Evolutionary conservation across 1,140 invertebrate genomes (phyloP).

Genomic region (Limonius californicus): DNA sequence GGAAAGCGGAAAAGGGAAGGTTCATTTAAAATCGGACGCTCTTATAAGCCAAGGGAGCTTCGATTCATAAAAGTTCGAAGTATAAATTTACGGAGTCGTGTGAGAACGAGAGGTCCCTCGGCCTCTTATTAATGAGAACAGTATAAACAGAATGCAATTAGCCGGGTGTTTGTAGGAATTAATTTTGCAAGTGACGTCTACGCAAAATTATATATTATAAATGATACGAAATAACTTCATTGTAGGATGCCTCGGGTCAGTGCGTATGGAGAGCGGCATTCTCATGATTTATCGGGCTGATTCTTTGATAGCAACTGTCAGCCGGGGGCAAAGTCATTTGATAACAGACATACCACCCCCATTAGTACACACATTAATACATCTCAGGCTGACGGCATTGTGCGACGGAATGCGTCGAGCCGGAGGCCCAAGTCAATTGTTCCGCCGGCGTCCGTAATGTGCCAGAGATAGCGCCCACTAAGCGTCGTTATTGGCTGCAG

Average conservation of each 20-base stretch:
- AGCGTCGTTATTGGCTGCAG: slow-evolving; percentile 32
- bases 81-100: not conserved
- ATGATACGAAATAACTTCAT: not conserved
- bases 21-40: too few species aligned
- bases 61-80: too few species aligned
- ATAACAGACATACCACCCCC: slow-evolving; percentile 3
- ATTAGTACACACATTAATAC: slow-evolving; percentile 11
- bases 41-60: too few species aligned
- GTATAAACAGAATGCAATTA: not conserved
- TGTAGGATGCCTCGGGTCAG: not conserved
- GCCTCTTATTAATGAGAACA: too few species aligned
- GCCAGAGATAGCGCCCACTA: slow-evolving; percentile 1
- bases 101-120: not conserved
- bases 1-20: too few species aligned
- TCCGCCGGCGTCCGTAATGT: slow-evolving; percentile 11
- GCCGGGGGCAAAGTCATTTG: slow-evolving; percentile 3
- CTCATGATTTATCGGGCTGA: slow-evolving; percentile 2
- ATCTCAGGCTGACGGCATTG: slow-evolving; percentile 11
- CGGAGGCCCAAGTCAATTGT: slow-evolving; percentile 6
- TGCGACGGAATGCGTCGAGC: slow-evolving; percentile 5
- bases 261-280: not conserved
- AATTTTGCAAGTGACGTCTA: not conserved
- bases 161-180: not conserved
- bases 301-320: slow-evolving; percentile 9
- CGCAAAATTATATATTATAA: not conserved